phyloP scores from a whole-genome alignment of 2,797 vertebrate species.

The Leuciscus waleckii region DNA sequence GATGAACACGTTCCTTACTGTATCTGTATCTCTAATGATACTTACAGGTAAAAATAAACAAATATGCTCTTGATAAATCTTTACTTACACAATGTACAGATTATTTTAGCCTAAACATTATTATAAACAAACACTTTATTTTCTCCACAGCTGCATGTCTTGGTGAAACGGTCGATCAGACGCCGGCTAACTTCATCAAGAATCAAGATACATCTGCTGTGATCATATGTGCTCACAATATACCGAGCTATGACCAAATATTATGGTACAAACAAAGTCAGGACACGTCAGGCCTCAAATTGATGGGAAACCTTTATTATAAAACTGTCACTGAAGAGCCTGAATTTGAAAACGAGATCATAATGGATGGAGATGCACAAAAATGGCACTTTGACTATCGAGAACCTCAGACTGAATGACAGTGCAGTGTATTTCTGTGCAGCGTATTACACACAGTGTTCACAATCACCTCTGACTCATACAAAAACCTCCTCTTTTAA shows the following conservation, averaged over 20 bases:
- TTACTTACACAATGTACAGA: not conserved
- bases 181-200: not conserved
- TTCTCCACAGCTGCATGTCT: not conserved
- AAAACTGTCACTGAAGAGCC: slow-evolving; percentile 26
- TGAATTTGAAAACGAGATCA: not conserved
- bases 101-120: not conserved
- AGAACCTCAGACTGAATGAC: not conserved
- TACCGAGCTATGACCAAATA: not conserved
- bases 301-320: slow-evolving; percentile 12
- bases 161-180: slow-evolving; percentile 32
- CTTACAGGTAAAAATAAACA: not conserved
- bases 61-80: not conserved
- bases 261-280: slow-evolving; percentile 47
- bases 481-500: slow-evolving; percentile 14
- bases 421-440: slow-evolving; percentile 57
- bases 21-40: not conserved
- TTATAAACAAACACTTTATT: not conserved
- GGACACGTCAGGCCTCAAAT: not conserved
- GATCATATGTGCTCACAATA: slow-evolving; percentile 44
- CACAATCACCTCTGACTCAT: not conserved
- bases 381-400: not conserved
- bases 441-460: slow-evolving; percentile 5
- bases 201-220: not conserved
- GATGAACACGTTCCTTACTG: not conserved
- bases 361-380: slow-evolving; percentile 20